phyloP scores from a whole-genome alignment of 2,113 vertebrate genomes.

The Lampris incognitus region DNA sequence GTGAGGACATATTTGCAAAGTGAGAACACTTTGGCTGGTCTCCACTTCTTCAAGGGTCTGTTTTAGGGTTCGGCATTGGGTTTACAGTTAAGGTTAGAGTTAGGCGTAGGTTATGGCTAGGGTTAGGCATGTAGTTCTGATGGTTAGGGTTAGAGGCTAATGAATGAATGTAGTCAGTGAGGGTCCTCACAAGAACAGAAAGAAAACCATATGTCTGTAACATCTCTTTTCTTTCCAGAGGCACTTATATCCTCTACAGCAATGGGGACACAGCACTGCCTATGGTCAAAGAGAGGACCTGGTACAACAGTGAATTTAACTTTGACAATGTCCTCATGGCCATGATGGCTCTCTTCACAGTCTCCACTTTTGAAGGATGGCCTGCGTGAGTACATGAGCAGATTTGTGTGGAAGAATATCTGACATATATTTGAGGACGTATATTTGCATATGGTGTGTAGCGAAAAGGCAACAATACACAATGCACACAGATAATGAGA shows the following conservation, averaged over 20 bases:
- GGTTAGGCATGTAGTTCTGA: too few species aligned
- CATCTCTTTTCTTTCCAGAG: constrained; percentile 68
- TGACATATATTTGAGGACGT: neutral
- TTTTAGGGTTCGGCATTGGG: too few species aligned
- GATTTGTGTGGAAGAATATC: neutral
- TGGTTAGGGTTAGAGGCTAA: too few species aligned
- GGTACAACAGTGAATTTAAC: constrained; percentile 98
- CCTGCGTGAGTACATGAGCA: constrained; percentile 88
- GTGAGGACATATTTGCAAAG: too few species aligned
- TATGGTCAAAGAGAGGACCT: constrained; percentile 90
- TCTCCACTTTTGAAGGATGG: constrained; percentile 99
- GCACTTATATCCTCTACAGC: constrained; percentile 95
- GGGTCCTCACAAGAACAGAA: neutral
- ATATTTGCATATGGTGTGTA: neutral
- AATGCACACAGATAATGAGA: too few species aligned
- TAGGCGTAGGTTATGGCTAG: too few species aligned
- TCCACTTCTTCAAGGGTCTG: too few species aligned
- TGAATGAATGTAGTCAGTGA: too few species aligned
- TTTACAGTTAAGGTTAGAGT: too few species aligned
- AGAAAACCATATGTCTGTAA: constrained; percentile 1
- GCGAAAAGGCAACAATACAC: too few species aligned
- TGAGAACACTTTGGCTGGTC: too few species aligned
- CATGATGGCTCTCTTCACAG: constrained; percentile 99
- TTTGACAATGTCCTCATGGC: constrained; percentile 97
- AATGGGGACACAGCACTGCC: constrained; percentile 92